Conservation (phyloP, 2,888 invertebrate species). For the Temnothorax rugatulus region DNA sequence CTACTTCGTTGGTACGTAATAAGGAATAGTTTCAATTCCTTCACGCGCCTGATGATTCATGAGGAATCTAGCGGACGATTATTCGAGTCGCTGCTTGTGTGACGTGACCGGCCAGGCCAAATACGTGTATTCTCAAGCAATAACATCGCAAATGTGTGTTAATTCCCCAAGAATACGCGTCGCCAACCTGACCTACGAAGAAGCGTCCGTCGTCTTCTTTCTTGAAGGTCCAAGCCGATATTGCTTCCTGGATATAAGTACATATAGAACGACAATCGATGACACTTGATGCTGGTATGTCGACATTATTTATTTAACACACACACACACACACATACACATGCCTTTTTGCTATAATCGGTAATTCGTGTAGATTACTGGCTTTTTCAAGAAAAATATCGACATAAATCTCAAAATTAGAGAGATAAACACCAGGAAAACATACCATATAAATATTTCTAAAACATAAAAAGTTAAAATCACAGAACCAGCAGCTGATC, state of each 20-base stretch:
- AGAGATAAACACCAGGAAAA: neutral
- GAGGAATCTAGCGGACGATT: constrained; percentile 23
- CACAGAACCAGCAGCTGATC: neutral
- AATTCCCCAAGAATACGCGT: constrained; percentile 99
- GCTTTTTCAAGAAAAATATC: neutral
- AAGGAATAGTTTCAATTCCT: neutral
- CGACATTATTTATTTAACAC: neutral
- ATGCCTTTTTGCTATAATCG: neutral
- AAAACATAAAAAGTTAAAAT: neutral
- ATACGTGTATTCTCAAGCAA: constrained; percentile 99
- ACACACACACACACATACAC: neutral
- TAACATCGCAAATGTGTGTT: constrained; percentile 98
- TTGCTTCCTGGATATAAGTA: neutral
- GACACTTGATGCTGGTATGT: neutral
- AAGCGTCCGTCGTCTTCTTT: constrained; percentile 33
- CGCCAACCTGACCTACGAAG: constrained; percentile 90
- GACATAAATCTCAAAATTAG: constrained; percentile 8
- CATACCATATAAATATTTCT: neutral
- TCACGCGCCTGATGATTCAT: constrained; percentile 2
- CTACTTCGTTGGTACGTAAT: neutral
- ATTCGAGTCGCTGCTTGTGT: constrained; percentile 25
- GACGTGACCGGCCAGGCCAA: constrained; percentile 91
- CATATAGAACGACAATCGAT: neutral
- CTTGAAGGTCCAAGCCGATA: constrained; percentile 11
- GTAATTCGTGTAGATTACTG: neutral